These are phyloP conservation scores for Carpatolechia fugitivella DNA, from an alignment of 2,888 invertebrate species.

Conservation along the genomic window DNA sequence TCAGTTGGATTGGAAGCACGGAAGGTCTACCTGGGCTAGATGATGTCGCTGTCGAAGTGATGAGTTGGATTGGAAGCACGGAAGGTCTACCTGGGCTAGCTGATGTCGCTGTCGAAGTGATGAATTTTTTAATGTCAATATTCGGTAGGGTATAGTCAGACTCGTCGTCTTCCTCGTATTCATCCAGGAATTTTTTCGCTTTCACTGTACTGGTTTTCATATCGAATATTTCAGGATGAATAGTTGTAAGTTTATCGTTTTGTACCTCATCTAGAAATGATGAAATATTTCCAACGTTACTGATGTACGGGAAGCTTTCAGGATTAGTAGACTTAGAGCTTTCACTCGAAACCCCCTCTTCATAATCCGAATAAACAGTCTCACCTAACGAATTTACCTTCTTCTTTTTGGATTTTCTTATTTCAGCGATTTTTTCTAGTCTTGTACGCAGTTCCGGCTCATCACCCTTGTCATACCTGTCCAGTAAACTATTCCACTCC, in stretches of 20 bases:
- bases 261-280: neutral
- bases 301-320: neutral
- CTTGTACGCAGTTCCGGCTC: conserved; percentile 55
- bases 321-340: neutral
- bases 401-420: conserved; percentile 63
- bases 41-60: conserved; percentile 17
- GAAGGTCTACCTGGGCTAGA: conserved; percentile 19
- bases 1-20: neutral
- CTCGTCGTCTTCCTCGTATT: conserved; percentile 39
- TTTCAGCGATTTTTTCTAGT: conserved; percentile 66
- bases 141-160: conserved; percentile 56
- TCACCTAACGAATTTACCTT: conserved; percentile 54
- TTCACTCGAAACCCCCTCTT: conserved; percentile 33
- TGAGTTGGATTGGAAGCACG: neutral
- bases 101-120: conserved; percentile 26
- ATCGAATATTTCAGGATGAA: neutral
- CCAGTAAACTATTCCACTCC: conserved; percentile 47
- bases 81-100: conserved; percentile 19
- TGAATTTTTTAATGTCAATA: conserved; percentile 58
- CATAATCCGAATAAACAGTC: conserved; percentile 57
- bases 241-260: neutral
- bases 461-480: conserved; percentile 48
- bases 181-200: conserved; percentile 36
- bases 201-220: neutral
- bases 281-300: neutral